phyloP scores from a whole-genome alignment of 2,888 invertebrate species.

The Cephus runcator region DNA sequence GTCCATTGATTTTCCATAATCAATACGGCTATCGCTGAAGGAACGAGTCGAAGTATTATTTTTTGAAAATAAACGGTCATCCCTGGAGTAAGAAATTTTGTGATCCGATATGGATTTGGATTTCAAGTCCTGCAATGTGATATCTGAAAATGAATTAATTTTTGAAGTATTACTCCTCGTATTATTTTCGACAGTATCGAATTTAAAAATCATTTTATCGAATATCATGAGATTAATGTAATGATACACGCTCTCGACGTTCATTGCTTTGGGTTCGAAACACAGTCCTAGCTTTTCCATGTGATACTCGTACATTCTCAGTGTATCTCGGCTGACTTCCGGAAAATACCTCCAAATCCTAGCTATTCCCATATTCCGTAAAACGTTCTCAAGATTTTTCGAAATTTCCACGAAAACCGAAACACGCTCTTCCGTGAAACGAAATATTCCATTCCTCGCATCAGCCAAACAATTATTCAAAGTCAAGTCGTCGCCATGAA shows the following conservation, averaged over 20 bases:
- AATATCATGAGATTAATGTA: constrained; percentile 30
- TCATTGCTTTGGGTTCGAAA: constrained; percentile 14
- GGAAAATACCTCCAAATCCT: constrained; percentile 19
- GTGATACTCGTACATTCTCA: constrained; percentile 11
- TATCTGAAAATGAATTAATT: not conserved
- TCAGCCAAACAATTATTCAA: constrained; percentile 25
- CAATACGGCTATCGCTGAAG: not conserved
- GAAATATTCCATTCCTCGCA: constrained; percentile 20
- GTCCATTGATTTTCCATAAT: not conserved
- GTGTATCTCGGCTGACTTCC: not conserved
- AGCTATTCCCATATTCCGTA: constrained; percentile 17
- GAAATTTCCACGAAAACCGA: not conserved
- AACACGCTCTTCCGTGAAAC: constrained; percentile 6
- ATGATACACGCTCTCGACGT: constrained; percentile 19
- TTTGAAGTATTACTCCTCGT: not conserved
- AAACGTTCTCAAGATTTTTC: not conserved
- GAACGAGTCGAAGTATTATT: constrained; percentile 8
- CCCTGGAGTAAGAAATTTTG: not conserved
- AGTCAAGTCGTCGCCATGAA: constrained; percentile 32
- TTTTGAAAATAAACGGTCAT: not conserved
- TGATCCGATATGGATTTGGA: not conserved
- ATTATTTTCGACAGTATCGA: not conserved
- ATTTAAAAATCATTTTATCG: constrained; percentile 29
- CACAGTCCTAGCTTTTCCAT: constrained; percentile 18
- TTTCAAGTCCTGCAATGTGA: constrained; percentile 15